Percentiles rank a stretch among this genome's conserved stretches.
Evolutionary conservation across 1,140 invertebrate species (phyloP).

Genomic region (Zaprionus capensis): DNA sequence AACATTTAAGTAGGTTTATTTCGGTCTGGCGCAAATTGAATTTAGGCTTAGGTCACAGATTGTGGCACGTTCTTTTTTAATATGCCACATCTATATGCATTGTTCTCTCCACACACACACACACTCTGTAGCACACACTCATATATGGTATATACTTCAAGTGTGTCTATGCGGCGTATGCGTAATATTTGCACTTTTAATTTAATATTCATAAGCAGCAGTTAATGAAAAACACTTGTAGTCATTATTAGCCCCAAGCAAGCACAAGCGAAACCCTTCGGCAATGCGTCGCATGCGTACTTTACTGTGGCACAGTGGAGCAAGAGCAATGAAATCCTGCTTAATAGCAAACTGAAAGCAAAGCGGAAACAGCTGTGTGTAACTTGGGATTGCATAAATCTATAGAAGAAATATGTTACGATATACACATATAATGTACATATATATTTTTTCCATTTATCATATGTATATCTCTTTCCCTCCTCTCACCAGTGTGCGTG

Average conservation of each 20-base stretch:
- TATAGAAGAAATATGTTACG: neutral
- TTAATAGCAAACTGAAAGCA: neutral
- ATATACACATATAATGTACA: neutral
- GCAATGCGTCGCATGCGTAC: neutral
- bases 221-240: conserved; percentile 80
- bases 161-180: conserved; percentile 19
- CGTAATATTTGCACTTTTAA: conserved; percentile 60
- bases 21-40: conserved; percentile 67
- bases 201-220: conserved; percentile 82
- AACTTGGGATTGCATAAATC: neutral
- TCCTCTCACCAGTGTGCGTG: neutral
- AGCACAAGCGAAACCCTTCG: neutral
- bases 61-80: conserved; percentile 48
- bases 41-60: conserved; percentile 31
- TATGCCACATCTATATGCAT: conserved; percentile 55
- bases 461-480: neutral
- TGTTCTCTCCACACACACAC: conserved; percentile 29
- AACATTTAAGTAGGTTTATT: conserved; percentile 52
- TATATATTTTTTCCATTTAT: neutral
- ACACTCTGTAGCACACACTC: neutral
- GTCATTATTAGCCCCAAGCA: conserved; percentile 45
- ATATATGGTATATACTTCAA: too few relatives aligned
- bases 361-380: neutral
- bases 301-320: neutral
- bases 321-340: neutral